Base-by-base conservation (phyloP, 2,113 vertebrate species). In the Physeter macrocephalus region DNA sequence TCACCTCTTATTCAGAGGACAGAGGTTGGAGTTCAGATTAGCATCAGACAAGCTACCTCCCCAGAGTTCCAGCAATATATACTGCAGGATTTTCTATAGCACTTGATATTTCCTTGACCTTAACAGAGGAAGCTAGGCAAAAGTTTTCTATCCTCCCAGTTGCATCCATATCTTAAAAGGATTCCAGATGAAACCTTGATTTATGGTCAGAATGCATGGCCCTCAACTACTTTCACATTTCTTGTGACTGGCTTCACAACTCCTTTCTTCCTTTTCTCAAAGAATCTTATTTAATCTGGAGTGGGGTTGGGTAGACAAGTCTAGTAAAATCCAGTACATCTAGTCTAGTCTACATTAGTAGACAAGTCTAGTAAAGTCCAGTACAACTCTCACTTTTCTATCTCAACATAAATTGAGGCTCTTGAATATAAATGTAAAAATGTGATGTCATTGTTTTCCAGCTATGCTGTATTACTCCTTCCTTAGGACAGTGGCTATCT, bases 21-120 rank as follows among this genome's bases (percentile, higher is more conserved):
- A 11, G 27, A 4, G 25, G 20, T 39, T 23, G 17, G 14, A 9
- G 5, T 34, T 31, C 49, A 23, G 21, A 1, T 71, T 20, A 46
- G 1, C 31, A 14, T 4, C 46, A 66, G 39, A n/a, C 10, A 18
- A 57, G 36, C 41, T n/a, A 5, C 8, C 43, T 43, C 18, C 17
- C 5, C 14, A 2, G 23, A 66, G 29, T 81, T 36, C n/a, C 49
- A 39, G 6, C 15, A 18, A 41, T 49, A 2, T 13, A 5, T 2
- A 5, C 34, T 29, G 2, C 4, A 52, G n/a, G 17, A 54, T 8
- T 80, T 71, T 77, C 52, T 36, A 29, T 0, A 3, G 0, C 1
- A 11, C 34, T 90, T 59, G 85, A 5, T 41, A 27, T 71, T 66
- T 90, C 49, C 31, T 93, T 41, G 54, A 2, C n/a, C 20, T 52